Base-by-base conservation (phyloP, 2,888 invertebrate genomes). In the Chorisops tibialis region DNA sequence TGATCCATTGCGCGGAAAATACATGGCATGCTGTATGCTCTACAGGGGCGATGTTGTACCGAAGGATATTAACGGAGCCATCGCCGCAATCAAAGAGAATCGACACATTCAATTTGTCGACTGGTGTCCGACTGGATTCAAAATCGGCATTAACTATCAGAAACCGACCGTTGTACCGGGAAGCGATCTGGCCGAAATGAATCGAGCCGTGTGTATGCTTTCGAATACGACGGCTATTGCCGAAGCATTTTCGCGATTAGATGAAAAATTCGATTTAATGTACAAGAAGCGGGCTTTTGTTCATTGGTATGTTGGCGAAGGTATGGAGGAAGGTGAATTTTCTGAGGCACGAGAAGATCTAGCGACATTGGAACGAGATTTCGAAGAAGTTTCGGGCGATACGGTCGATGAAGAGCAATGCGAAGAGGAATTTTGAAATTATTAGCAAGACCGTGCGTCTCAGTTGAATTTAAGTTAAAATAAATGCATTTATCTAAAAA, bases 211-310 rank as follows among this genome's bases (percentile, higher is more conserved):
- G 24, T 95, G 93, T 73, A 93, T 95, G 89, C 81, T 85, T 74
- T 92, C 85, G 73, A 96, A 96, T 79, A 95, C 94, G 5, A 90
- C 91, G 24, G 90, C 91, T 69, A 90, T 92, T 72, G 87, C 88
- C 12, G 87, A 89, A 71, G 91, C 91, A 48, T 92, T 91, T 90
- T 86, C 87, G 69, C 87, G 91, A 71, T 82, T 94, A 66, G 89
- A 93, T 80, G 87, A 87, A 79, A 94, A 94, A 79, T 93, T 94
- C 75, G 93, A 94, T 79, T 83, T 93, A 72, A 93, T 94, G 92
- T 94, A 88, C 79, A 87, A 89, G 69, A 93, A 93, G 80, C 81
- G 92, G 65, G 93, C 93, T 45, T 94, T 94, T 74, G 91, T 94
- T 66, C 93, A 94, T 78, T 94, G 94, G 94, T 91, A 89, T 72